phyloP scores from a whole-genome alignment of 2,888 invertebrate genomes.

The Diarsia dahlii region DNA sequence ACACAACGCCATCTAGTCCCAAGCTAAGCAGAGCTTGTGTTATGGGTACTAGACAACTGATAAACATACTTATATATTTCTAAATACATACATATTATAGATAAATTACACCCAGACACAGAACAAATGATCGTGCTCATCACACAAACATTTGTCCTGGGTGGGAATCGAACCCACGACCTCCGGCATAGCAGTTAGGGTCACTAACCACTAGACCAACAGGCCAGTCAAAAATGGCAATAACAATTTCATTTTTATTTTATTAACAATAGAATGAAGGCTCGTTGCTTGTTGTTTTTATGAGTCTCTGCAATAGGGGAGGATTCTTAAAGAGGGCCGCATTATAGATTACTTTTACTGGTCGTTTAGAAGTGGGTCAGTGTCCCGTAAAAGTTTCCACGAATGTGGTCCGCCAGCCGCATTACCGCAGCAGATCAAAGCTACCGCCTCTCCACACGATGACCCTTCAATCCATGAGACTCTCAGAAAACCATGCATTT shows the following conservation, averaged over 20 bases:
- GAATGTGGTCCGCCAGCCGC: constrained; percentile 81
- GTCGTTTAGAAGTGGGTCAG: constrained; percentile 85
- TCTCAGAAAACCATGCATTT: constrained; percentile 79
- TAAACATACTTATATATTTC: too few species aligned
- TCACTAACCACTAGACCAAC: too few species aligned
- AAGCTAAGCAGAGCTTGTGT: too few species aligned
- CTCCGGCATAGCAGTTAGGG: too few species aligned
- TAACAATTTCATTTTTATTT: constrained; percentile 49
- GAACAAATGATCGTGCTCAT: too few species aligned
- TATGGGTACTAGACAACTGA: too few species aligned
- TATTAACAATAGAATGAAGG: constrained; percentile 58
- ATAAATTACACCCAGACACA: too few species aligned
- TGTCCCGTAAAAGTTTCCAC: constrained; percentile 89
- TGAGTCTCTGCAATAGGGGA: constrained; percentile 60
- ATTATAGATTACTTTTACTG: constrained; percentile 79
- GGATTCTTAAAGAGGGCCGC: constrained; percentile 76
- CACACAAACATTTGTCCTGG: too few species aligned
- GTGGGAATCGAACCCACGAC: too few species aligned
- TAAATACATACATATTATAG: too few species aligned
- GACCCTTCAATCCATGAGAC: constrained; percentile 75
- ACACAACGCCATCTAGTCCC: too few species aligned
- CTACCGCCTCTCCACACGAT: constrained; percentile 74
- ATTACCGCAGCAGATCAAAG: constrained; percentile 86
- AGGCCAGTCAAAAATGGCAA: too few species aligned
- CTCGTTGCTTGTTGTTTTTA: constrained; percentile 58